These are phyloP conservation scores for Lycaon pictus DNA, from an alignment of 2,113 vertebrate species.

Conservation along the genomic window DNA sequence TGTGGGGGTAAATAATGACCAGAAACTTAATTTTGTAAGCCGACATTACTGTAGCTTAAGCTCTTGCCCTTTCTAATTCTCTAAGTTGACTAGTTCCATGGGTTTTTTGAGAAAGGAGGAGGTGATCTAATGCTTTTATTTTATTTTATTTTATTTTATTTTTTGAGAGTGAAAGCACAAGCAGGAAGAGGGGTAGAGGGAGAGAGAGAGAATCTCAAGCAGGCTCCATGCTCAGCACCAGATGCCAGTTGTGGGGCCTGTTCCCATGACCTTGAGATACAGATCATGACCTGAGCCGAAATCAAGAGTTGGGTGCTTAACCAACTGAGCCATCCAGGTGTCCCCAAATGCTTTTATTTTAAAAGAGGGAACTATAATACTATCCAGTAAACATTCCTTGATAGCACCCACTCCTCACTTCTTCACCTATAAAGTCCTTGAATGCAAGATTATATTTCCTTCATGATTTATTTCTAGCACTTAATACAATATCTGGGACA, in stretches of 20 bases:
- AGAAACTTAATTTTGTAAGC: constrained; percentile 31
- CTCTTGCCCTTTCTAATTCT: not conserved
- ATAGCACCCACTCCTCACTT: not conserved
- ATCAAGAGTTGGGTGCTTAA: not conserved
- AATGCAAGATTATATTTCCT: not conserved
- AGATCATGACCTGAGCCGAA: not conserved
- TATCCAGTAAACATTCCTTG: not conserved
- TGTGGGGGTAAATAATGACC: not conserved
- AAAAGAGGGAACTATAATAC: constrained; percentile 24
- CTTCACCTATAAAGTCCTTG: not conserved
- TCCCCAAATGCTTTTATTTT: constrained; percentile 34
- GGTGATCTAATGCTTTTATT: constrained; percentile 23
- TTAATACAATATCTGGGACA: not conserved
- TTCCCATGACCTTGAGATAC: not conserved
- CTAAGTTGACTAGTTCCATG: constrained; percentile 13
- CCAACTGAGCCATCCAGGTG: not conserved
- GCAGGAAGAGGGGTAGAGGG: not conserved
- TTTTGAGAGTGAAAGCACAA: too few species aligned
- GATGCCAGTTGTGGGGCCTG: too few species aligned
- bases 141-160: constrained; percentile 35
- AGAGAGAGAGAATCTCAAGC: not conserved
- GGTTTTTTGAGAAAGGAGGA: not conserved
- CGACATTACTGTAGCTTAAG: not conserved
- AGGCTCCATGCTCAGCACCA: not conserved
- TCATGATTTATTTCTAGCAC: not conserved